Evolutionary conservation across 1,140 invertebrate species (phyloP), one percentile per base, ranked within the genome.

Genomic region (Lepidostoma basale): DNA sequence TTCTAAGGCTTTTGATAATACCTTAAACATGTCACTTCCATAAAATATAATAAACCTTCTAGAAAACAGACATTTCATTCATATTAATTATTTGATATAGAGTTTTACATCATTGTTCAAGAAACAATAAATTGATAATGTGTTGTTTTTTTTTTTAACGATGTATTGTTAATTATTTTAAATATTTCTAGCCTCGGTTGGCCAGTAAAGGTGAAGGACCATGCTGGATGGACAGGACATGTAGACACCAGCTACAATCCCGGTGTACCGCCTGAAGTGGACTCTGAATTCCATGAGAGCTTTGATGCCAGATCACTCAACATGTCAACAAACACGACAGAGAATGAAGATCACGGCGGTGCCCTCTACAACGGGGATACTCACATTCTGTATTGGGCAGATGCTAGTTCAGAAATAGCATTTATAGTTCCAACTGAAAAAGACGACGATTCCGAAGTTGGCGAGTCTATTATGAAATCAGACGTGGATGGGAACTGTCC

Each of bases 301-400:
- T 45, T 56, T 6, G 66, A 70, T 45, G 10, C 63, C 0, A 44
- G 25, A 23, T 67, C 65, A 0, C 78, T 87, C 85, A 56, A 44
- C 10, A n/a, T 68, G 68, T 30, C 52, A 26, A 45, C 18, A 39
- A 26, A n/a, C n/a, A n/a, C n/a, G n/a, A n/a, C n/a, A 25, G 62
- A 72, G 42, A 26, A 33, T 6, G 54, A 78, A 75, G 47, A 75
- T 73, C 86, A 89, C 64, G 89, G 89, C 3, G 88, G 88, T 12
- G 82, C 85, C 74, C 76, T 90, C 10, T 94, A 92, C 76, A 90
- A 92, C 79, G 90, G 88, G 8, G 76, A 79, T 9, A 78, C 79
- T 47, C 84, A 85, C 75, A 89, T 96, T 1, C 78, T 99, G 2
- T 98, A 98, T 82, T 99, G 96, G 96, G 92, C 95, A n/a, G 97